Conservation (phyloP, 1,140 invertebrate species). For the Arion vulgaris region DNA sequence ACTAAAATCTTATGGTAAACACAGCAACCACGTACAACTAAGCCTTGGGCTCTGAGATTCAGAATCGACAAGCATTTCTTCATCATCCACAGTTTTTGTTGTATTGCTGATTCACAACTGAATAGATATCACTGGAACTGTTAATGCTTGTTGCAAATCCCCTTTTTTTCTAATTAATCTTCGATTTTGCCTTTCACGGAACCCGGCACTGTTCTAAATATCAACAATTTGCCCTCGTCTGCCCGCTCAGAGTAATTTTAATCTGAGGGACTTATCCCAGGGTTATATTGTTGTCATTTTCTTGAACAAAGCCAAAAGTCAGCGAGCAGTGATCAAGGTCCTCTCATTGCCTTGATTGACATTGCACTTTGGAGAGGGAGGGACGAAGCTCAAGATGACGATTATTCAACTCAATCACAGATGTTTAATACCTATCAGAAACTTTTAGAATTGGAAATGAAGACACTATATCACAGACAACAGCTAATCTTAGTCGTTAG, state of each 20-base stretch:
- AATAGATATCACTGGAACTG: slow-evolving; percentile 28
- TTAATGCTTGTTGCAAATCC: slow-evolving; percentile 32
- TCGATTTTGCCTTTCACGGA: slow-evolving; percentile 30
- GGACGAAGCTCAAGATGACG: background rate
- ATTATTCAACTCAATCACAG: background rate
- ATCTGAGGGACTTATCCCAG: slow-evolving; percentile 1
- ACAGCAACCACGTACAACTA: background rate
- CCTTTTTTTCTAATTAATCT: slow-evolving; percentile 37
- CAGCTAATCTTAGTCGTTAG: no score
- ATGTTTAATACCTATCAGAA: background rate
- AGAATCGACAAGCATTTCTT: slow-evolving; percentile 14
- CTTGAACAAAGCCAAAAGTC: slow-evolving; percentile 21
- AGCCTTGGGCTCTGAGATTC: background rate
- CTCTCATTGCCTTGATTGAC: background rate
- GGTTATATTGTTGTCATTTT: slow-evolving; percentile 31
- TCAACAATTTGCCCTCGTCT: slow-evolving; percentile 27
- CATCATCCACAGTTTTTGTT: slow-evolving; percentile 17
- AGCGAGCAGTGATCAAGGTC: slow-evolving; percentile 4
- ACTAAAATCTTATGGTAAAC: slow-evolving; percentile 11
- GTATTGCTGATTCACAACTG: background rate
- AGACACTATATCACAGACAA: no score
- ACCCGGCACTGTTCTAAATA: slow-evolving; percentile 14
- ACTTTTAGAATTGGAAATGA: background rate
- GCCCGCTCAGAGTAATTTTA: slow-evolving; percentile 20
- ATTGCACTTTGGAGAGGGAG: background rate